Evolutionary conservation across 2,113 vertebrate genomes (phyloP), one percentile per base, ranked within the genome.

Genomic region (Carlito syrichta): DNA sequence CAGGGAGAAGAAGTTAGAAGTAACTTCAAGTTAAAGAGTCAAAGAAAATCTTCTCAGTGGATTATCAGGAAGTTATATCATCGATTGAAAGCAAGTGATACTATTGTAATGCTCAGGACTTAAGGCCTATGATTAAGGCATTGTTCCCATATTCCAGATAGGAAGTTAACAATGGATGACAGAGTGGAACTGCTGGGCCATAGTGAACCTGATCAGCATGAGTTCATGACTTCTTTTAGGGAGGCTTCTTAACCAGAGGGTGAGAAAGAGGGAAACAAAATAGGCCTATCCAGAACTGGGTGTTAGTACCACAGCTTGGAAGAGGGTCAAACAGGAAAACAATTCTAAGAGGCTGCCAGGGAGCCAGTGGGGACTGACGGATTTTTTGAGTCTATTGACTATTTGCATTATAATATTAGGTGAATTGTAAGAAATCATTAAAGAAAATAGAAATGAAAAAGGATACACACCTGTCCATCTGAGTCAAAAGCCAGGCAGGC

Each of bases 401-500:
- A 45, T 12, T 22, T 9, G 9, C 20, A 45, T 69, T 71, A 17
- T 23, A 73, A 77, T 87, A 86, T 86, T 22, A 87, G 45, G 35
- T 86, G n/a, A 89, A 52, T 11, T 27, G 5, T 93, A 62, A 58
- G 17, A 83, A 58, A 14, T 82, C 35, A 62, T 69, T 91, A 83
- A 71, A 71, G 86, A 79, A 83, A 63, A 79, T 20, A 60, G 50
- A 96, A 92, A 83, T 3, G 38, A 35, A 71, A 78, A 96, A 76
- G 81, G 32, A 97, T 93, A 99, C 98, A 98, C 91, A 99, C 99
- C 99, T 99, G 99, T 97, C 99, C 99, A 12, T 99, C 99, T 3
- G 99, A 99, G 97, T 99, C 99, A 12, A 99, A 99, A 95, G 99
- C 98, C 95, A 99, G 98, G 96, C 99, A 99, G 92, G 99, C 99